Conservation (phyloP, 2,113 vertebrate genomes). For the Sylvilagus bachmani region DNA sequence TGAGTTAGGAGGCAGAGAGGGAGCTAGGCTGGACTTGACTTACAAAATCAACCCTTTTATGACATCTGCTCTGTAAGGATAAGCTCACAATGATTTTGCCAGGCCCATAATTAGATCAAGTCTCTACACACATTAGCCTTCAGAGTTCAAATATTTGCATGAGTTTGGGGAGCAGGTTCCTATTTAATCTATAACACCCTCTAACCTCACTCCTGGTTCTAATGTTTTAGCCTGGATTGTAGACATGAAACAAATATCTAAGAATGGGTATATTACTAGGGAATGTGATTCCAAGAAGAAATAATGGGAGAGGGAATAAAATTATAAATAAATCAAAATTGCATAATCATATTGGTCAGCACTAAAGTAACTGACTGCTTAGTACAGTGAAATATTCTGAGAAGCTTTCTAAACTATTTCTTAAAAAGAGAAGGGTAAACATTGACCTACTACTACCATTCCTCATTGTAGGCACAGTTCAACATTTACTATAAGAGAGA, state of each 20-base stretch:
- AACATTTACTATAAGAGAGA: neutral
- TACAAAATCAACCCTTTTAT: too few species aligned
- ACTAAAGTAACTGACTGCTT: neutral
- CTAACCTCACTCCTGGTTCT: neutral
- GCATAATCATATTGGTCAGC: neutral
- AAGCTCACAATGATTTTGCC: too few species aligned
- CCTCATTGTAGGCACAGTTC: neutral
- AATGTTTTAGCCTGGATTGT: neutral
- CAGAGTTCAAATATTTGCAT: too few species aligned
- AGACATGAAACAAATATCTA: neutral
- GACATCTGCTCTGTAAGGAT: too few species aligned
- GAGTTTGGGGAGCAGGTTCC: too few species aligned
- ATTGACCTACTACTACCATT: neutral
- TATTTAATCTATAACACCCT: neutral
- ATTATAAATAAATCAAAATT: neutral
- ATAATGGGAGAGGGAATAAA: neutral
- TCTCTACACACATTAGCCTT: too few species aligned
- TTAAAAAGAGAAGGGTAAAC: neutral
- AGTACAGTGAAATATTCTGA: neutral
- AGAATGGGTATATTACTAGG: neutral
- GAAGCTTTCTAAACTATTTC: neutral
- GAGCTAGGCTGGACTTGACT: too few species aligned
- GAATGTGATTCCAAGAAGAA: neutral
- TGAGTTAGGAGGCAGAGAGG: too few species aligned
- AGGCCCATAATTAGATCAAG: too few species aligned